Evolutionary conservation across 2,888 invertebrate genomes (phyloP).

Genomic region (Serripes groenlandicus): DNA sequence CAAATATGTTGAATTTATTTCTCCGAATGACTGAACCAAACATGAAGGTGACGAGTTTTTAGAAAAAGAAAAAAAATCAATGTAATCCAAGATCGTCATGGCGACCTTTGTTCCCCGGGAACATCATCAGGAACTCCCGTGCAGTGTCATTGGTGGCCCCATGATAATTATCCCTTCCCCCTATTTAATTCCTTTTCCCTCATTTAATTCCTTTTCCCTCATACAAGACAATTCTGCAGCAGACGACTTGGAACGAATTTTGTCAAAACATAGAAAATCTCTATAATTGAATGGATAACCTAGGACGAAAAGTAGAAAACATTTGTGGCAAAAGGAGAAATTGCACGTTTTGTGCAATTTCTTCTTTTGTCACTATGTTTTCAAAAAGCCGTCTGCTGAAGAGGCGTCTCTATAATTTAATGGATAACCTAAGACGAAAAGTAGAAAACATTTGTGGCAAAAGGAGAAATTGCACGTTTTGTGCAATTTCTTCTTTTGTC

Average conservation of each 20-base stretch:
- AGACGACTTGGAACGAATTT: no score
- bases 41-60: background rate
- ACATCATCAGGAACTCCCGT: conserved; percentile 26
- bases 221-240: no score
- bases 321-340: no score
- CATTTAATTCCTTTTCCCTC: no score
- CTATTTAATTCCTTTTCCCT: background rate
- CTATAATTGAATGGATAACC: no score
- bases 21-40: conserved; percentile 13
- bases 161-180: conserved; percentile 25
- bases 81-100: conserved; percentile 47
- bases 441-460: background rate
- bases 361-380: no score
- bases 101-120: conserved; percentile 64
- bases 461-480: background rate
- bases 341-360: no score
- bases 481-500: background rate
- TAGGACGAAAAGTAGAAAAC: no score
- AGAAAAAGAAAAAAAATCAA: conserved; percentile 53
- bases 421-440: no score
- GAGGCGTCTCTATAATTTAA: no score
- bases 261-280: no score
- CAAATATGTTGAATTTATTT: background rate
- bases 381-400: no score
- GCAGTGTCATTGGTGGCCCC: conserved; percentile 2